These are phyloP conservation scores for Adoxophyes honmai DNA, from an alignment of 1,140 invertebrate genomes.

Conservation along the genomic window DNA sequence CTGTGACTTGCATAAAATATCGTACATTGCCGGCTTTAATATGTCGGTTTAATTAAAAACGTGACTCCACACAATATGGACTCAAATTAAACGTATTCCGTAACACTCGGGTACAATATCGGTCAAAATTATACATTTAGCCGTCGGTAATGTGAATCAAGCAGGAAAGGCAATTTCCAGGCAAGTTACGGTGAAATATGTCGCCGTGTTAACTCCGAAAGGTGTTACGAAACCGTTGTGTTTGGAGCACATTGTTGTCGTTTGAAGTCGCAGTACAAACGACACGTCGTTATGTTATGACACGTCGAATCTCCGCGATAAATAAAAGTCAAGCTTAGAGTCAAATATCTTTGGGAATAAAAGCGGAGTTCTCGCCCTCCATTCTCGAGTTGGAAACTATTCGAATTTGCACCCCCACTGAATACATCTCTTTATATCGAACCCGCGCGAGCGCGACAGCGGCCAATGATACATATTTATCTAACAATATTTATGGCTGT, in stretches of 20 bases:
- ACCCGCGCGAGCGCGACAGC: conserved; percentile 42
- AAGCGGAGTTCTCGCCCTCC: conserved; percentile 26
- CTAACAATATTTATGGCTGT: conserved; percentile 65
- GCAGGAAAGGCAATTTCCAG: conserved; percentile 9
- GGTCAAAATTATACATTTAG: conserved; percentile 8
- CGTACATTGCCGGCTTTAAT: conserved; percentile 26
- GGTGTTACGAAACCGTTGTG: conserved; percentile 22
- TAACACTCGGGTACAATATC: conserved; percentile 11
- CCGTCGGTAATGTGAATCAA: not conserved
- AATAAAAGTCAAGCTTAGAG: conserved; percentile 20
- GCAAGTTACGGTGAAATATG: not conserved
- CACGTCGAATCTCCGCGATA: conserved; percentile 31
- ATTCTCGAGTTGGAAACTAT: conserved; percentile 43
- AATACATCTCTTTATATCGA: conserved; percentile 31
- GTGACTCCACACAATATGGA: conserved; percentile 29
- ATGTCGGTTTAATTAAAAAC: conserved; percentile 39
- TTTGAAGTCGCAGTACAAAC: not conserved
- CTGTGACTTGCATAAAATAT: conserved; percentile 37
- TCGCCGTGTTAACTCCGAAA: conserved; percentile 1
- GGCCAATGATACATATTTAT: conserved; percentile 71
- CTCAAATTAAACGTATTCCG: conserved; percentile 12
- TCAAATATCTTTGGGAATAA: conserved; percentile 31
- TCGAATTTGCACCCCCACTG: conserved; percentile 36
- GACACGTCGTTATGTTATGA: conserved; percentile 22
- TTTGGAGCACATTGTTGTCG: not conserved